Percentiles rank a stretch among this genome's conserved stretches.
phyloP scores from a whole-genome alignment of 2,888 invertebrate species.

The Busseola fusca region DNA sequence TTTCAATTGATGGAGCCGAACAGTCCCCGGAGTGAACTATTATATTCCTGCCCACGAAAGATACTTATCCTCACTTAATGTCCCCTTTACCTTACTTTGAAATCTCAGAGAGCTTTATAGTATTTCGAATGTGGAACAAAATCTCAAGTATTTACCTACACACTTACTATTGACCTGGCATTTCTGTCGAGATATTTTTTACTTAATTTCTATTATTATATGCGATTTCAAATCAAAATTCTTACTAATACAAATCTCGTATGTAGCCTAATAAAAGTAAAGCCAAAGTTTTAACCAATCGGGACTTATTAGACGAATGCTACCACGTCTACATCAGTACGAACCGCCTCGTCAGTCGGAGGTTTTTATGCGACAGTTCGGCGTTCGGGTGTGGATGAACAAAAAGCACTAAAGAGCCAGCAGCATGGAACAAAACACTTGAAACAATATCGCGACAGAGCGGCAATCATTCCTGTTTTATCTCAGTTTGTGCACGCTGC shows the following conservation, averaged over 20 bases:
- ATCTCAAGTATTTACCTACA: conserved; percentile 45
- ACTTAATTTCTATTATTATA: not conserved
- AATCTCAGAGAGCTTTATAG: conserved; percentile 58
- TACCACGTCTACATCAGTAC: conserved; percentile 62
- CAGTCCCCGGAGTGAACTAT: conserved; percentile 74
- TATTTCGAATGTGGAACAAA: conserved; percentile 59
- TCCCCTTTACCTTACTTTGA: conserved; percentile 69
- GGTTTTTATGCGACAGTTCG: conserved; percentile 72
- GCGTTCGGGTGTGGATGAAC: conserved; percentile 77
- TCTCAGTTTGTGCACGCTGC: conserved; percentile 86
- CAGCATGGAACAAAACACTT: conserved; percentile 84
- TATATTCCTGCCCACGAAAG: conserved; percentile 75
- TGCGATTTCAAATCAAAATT: conserved; percentile 4
- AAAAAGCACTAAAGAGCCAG: conserved; percentile 77
- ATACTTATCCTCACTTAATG: conserved; percentile 77
- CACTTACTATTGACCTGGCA: not conserved
- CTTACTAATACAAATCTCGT: not conserved
- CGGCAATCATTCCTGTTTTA: conserved; percentile 88
- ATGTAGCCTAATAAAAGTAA: conserved; percentile 5
- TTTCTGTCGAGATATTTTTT: not conserved
- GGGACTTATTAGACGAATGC: conserved; percentile 12
- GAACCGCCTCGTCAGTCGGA: conserved; percentile 67
- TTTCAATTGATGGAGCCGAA: conserved; percentile 84
- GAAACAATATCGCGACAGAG: conserved; percentile 86
- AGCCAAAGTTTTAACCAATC: conserved; percentile 10